Evolutionary conservation across 2,888 invertebrate species (phyloP).

Genomic region (Bugulina stolonifera): DNA sequence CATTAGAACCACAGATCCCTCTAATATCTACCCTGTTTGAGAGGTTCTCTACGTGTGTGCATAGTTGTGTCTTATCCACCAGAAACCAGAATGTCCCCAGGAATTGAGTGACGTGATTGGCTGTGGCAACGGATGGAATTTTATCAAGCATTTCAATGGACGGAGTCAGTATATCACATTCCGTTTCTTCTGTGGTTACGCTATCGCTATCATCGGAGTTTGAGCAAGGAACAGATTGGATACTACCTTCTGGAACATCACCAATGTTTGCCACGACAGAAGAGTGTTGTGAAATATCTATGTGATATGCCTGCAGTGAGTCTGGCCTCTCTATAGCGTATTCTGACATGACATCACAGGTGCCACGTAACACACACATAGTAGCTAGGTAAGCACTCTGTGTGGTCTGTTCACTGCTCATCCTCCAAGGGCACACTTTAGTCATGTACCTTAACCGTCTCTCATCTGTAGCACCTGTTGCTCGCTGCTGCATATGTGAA

Average conservation of each 20-base stretch:
- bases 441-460: not conserved
- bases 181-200: not conserved
- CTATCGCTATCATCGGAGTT: too few relatives aligned
- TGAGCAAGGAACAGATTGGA: too few relatives aligned
- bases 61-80: not conserved
- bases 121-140: not conserved
- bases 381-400: not conserved
- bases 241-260: not conserved
- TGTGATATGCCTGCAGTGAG: not conserved
- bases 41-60: not conserved
- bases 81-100: slow-evolving; percentile 10
- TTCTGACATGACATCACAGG: not conserved
- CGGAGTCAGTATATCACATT: not conserved
- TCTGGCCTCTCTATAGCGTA: not conserved
- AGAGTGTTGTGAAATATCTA: too few relatives aligned
- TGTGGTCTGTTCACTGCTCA: not conserved
- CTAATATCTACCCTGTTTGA: too few relatives aligned
- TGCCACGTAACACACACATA: not conserved
- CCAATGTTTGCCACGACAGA: not conserved
- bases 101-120: not conserved
- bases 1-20: too few relatives aligned
- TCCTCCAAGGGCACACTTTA: slow-evolving; percentile 12
- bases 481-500: not conserved
- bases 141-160: not conserved
- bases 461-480: too few relatives aligned